phyloP scores from a whole-genome alignment of 30 jellyfish, hydroid and myxozoan species.

The Calvadosia cruxmelitensis region DNA sequence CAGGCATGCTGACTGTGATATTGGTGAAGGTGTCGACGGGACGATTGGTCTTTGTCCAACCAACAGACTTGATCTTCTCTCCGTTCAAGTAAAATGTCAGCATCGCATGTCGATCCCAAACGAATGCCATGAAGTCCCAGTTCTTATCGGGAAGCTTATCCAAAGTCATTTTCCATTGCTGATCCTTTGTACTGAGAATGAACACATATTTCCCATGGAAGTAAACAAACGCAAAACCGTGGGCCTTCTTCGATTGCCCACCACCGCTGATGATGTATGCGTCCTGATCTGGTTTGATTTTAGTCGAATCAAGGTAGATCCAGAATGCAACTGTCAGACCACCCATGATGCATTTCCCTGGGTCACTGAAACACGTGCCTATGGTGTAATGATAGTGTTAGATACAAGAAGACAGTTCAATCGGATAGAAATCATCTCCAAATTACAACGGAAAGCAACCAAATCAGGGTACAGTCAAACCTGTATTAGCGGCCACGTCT shows the following conservation, averaged over 20 bases:
- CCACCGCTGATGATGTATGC: constrained; percentile 98
- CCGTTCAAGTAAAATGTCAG: constrained; percentile 65
- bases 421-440: no score
- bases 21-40: constrained; percentile 58
- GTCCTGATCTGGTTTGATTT: constrained; percentile 55
- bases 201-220: constrained; percentile 92
- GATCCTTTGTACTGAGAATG: constrained; percentile 56
- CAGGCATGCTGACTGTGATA: constrained; percentile 81
- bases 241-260: constrained; percentile 94
- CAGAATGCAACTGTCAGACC: constrained; percentile 89
- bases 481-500: no score
- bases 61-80: constrained; percentile 16
- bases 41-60: constrained; percentile 40
- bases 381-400: no score
- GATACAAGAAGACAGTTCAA: no score
- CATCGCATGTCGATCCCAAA: constrained; percentile 64
- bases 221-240: constrained; percentile 88
- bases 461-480: no score
- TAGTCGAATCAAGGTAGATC: constrained; percentile 39
- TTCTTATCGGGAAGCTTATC: constrained; percentile 33
- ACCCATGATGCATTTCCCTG: constrained; percentile 82
- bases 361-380: constrained; percentile 99
- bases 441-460: no score
- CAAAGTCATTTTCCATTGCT: constrained; percentile 80
- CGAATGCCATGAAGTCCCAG: constrained; percentile 72